Evolutionary conservation across 1,140 invertebrate genomes (phyloP).

Genomic region (Zaprionus inermis): DNA sequence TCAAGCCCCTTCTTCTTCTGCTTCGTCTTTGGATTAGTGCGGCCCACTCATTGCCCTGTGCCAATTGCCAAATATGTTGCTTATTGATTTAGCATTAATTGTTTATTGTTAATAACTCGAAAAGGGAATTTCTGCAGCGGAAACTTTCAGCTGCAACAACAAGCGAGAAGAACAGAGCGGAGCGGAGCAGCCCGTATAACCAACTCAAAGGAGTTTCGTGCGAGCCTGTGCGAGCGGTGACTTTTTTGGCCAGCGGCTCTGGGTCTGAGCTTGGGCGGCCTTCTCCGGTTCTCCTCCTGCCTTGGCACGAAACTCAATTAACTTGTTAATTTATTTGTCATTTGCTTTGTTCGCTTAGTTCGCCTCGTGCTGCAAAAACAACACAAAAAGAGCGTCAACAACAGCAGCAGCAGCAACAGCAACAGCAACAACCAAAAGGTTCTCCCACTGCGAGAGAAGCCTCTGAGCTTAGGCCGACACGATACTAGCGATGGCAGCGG

Average conservation of each 20-base stretch:
- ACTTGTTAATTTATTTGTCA: conserved; percentile 80
- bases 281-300: conserved; percentile 7
- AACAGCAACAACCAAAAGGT: conserved; percentile 7
- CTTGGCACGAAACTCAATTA: conserved; percentile 76
- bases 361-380: conserved; percentile 40
- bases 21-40: neutral
- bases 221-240: conserved; percentile 12
- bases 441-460: neutral
- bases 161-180: too few relatives aligned
- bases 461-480: neutral
- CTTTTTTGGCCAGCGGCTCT: conserved; percentile 35
- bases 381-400: conserved; percentile 10
- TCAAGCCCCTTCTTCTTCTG: neutral
- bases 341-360: conserved; percentile 68
- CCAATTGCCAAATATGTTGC: conserved; percentile 37
- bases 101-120: conserved; percentile 75
- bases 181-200: conserved; percentile 1
- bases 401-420: conserved; percentile 3
- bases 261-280: neutral
- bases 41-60: neutral
- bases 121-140: conserved; percentile 18
- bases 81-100: conserved; percentile 80
- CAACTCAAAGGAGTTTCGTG: conserved; percentile 31
- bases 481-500: neutral
- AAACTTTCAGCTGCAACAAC: conserved; percentile 28